Base-by-base conservation (phyloP, 2,888 invertebrate genomes). In the Pandemis corylana region DNA sequence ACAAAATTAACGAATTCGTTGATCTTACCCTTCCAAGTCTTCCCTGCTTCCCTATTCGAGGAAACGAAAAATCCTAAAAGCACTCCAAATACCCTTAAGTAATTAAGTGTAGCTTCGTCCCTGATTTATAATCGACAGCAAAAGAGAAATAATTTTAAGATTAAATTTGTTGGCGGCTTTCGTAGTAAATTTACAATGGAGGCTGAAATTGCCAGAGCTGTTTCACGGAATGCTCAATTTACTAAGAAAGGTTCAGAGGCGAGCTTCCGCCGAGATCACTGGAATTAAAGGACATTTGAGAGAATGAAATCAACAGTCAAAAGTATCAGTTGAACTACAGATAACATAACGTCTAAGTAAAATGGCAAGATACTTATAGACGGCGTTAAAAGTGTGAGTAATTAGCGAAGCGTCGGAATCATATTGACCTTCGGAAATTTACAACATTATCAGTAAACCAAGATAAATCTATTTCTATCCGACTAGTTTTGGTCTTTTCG, bases 201-300 rank as follows among this genome's bases (percentile, higher is more conserved):
- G 86, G 87, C 83, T 81, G 78, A 88, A 90, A 92, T 92, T 89
- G 89, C 91, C 82, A 85, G 84, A 36, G 53, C 56, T 46, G 87
- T 90, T 92, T 86, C 84, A 84, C 80, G 85, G 87, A 91, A 91
- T 89, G 89, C 90, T 91, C 91, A 90, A 91, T 92, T 92, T 91
- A 87, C 87, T 87, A 82, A 83, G 79, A 84, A 86, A 82, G 85
- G 84, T 83, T 80, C 78, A 78, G 76, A 81, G 82, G 80, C 82
- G 79, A 78, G 80, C 78, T 83, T 81, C 83, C 80, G 80, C 79
- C 76, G 83, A 84, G 87, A 90, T 88, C 87, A 86, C 86, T 86
- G 85, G 87, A 88, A 87, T 83, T 83, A 85, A 86, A 88, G 84
- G 84, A 87, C 87, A 85, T 80, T 82, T 82, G 81, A 83, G 82